A percentile compares a stretch with the other conserved stretches of the same genome.
phyloP scores from a whole-genome alignment of 2,888 invertebrate species.

The Baronia brevicornis region DNA sequence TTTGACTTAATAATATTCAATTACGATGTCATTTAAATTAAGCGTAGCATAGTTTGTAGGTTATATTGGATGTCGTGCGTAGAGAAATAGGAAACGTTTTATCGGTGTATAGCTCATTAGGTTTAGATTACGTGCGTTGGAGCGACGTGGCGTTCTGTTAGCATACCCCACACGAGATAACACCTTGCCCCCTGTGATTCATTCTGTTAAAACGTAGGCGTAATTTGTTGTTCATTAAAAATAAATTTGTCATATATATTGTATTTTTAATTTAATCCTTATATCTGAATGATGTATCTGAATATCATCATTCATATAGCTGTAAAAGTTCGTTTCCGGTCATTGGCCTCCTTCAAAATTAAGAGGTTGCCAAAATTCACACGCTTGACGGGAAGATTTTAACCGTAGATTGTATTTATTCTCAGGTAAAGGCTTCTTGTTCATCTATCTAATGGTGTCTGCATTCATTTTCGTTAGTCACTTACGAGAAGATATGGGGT shows the following conservation, averaged over 20 bases:
- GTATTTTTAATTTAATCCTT: slow-evolving; percentile 24
- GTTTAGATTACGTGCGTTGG: slow-evolving; percentile 29
- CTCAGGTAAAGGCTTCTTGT: too few species aligned
- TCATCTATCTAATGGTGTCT: too few species aligned
- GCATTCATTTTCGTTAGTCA: too few species aligned
- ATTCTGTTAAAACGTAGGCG: slow-evolving; percentile 61
- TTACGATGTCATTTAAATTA: slow-evolving; percentile 60
- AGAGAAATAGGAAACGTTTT: slow-evolving; percentile 30
- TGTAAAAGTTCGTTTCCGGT: too few species aligned
- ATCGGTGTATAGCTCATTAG: slow-evolving; percentile 41
- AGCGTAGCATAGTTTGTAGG: slow-evolving; percentile 43
- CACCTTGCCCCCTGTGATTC: slow-evolving; percentile 71
- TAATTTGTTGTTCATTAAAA: slow-evolving; percentile 62
- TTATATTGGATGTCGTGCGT: slow-evolving; percentile 27
- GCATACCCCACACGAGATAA: slow-evolving; percentile 44
- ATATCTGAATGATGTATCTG: slow-evolving; percentile 1
- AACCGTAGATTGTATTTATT: too few species aligned
- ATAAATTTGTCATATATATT: slow-evolving; percentile 49
- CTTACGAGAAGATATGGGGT: too few species aligned
- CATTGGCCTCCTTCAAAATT: too few species aligned
- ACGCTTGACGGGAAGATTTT: too few species aligned
- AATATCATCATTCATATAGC: not conserved
- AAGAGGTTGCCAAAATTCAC: too few species aligned
- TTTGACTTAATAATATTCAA: slow-evolving; percentile 65
- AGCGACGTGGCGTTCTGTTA: not conserved